Percentiles rank a stretch among this genome's conserved stretches.
Conservation (phyloP, 2,888 invertebrate genomes). For the Euzetes globulus region DNA sequence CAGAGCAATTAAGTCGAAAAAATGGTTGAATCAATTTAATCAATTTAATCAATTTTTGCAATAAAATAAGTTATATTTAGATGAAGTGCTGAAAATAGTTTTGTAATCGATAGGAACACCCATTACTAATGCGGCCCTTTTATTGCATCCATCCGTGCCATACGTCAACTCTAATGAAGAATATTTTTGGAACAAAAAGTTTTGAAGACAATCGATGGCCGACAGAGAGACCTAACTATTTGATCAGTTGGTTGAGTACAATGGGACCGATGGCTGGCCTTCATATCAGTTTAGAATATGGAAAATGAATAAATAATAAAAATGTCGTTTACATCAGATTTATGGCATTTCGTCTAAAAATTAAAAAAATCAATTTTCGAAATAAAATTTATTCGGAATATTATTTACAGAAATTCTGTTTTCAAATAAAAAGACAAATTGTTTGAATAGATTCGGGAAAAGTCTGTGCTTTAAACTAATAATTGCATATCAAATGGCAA, state of each 20-base stretch:
- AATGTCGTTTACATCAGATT: background rate
- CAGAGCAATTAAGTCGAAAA: too few species aligned
- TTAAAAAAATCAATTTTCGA: background rate
- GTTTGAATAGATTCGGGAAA: too few species aligned
- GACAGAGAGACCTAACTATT: slow-evolving; percentile 19
- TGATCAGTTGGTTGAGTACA: slow-evolving; percentile 36
- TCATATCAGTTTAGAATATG: slow-evolving; percentile 23
- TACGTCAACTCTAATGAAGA: slow-evolving; percentile 33
- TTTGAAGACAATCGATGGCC: background rate
- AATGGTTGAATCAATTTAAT: too few species aligned
- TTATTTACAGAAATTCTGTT: too few species aligned
- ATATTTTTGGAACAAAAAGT: background rate
- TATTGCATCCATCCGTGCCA: slow-evolving; percentile 37
- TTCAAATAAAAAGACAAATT: too few species aligned
- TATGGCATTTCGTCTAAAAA: background rate
- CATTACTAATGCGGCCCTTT: slow-evolving; percentile 26
- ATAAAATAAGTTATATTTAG: too few species aligned
- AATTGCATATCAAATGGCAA: background rate
- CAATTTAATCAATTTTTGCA: background rate
- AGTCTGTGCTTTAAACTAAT: background rate
- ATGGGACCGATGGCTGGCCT: slow-evolving; percentile 35
- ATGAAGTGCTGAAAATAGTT: too few species aligned
- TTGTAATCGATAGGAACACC: slow-evolving; percentile 35
- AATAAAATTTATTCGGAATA: too few species aligned
- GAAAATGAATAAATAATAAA: background rate